Evolutionary conservation across 2,888 invertebrate species (phyloP), one percentile per base, ranked within the genome.

Genomic region (Teleogryllus oceanicus): DNA sequence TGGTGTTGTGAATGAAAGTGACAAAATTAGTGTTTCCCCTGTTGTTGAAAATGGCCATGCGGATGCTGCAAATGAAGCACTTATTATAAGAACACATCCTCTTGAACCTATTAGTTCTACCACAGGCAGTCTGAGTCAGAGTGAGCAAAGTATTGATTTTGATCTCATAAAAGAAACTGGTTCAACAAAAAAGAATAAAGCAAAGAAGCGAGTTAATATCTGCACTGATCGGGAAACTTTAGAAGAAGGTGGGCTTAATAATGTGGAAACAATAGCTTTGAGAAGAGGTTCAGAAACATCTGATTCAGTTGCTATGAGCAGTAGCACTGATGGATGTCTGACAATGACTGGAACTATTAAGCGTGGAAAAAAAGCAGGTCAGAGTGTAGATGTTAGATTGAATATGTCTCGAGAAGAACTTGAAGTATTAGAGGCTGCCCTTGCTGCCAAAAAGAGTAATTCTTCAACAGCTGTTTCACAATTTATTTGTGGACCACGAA

Each of bases 291-390:
- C 90, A 4, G 89, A 89, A 85, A 88, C 87, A 8, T 89, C 90
- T 51, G 87, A 88, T 82, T 89, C 91, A 2, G 88, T 83, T 50
- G 87, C 87, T 79, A 85, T 91, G n/a, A 88, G 89, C 51, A 89
- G 89, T 80, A 88, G 88, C 2, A 88, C 88, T 84, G 91, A 91
- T 83, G 89, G 89, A 37, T 92, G 92, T 84, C 87, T 93, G 77
- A 93, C 92, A 2, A 91, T 92, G 91, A 91, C 91, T 0, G 93
- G 93, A 11, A 93, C 93, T 12, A 92, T 94, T 13, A 93, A 92
- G 84, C 88, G 93, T 78, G 92, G 93, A 1, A 91, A 92, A 84
- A 92, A 93, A 85, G 92, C 92, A 84, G 93, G 93, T 0, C 92
- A 93, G 84, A 92, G 90, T 85, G 90, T 93, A 81, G 92, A 93